phyloP scores from a whole-genome alignment of 35 echinoderm and acorn worm genomes.

The Apostichopus californicus region DNA sequence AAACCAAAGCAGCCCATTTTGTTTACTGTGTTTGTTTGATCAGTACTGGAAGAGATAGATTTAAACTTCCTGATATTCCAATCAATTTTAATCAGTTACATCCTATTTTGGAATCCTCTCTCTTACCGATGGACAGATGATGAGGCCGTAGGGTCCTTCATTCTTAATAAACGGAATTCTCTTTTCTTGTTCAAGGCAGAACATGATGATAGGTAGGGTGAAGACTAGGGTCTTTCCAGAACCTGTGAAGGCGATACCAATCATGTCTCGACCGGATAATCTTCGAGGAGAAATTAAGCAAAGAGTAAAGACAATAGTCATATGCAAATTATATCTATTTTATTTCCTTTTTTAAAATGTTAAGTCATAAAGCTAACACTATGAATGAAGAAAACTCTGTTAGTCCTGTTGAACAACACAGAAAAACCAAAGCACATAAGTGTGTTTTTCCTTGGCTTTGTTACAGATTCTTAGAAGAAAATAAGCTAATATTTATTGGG shows the following conservation, averaged over 20 bases:
- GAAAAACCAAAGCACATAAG: no score
- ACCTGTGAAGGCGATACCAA: slow-evolving; percentile 96
- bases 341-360: not conserved
- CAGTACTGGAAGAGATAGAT: no score
- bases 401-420: no score
- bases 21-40: no score
- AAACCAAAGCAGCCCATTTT: no score
- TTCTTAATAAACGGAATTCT: slow-evolving; percentile 97
- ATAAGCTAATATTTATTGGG: no score
- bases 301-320: no score
- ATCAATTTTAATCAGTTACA: not conserved
- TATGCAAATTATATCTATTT: no score
- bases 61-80: not conserved
- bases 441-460: no score
- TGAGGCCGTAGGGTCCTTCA: slow-evolving; percentile 95
- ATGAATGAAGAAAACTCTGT: no score
- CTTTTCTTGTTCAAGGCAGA: slow-evolving; percentile 90
- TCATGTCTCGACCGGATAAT: slow-evolving; percentile 93
- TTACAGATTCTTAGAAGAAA: no score
- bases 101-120: not conserved
- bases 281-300: not conserved
- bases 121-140: slow-evolving; percentile 98
- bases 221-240: slow-evolving; percentile 97
- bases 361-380: not conserved
- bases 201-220: slow-evolving; percentile 89